Conservation (phyloP, 2,113 vertebrate genomes). For the Coracopsis vasa region DNA sequence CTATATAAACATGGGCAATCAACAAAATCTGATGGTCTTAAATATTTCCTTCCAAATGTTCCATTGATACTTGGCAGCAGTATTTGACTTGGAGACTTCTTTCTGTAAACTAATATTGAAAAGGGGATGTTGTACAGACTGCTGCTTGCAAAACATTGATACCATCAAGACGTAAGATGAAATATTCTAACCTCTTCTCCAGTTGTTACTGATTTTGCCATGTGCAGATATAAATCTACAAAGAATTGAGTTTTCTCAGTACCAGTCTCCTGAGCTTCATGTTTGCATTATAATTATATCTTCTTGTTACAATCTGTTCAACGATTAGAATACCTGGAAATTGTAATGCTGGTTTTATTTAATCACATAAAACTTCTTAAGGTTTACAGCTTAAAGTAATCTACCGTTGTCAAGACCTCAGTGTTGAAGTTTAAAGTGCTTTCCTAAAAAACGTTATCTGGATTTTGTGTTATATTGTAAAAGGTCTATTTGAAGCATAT, state of each 20-base stretch:
- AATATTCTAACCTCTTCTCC: neutral
- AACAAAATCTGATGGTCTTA: neutral
- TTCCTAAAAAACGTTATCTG: conserved; percentile 37
- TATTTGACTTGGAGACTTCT: neutral
- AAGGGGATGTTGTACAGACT: neutral
- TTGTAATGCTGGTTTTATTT: conserved; percentile 35
- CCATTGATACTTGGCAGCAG: neutral
- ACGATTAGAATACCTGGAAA: conserved; percentile 3
- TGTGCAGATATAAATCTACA: conserved; percentile 9
- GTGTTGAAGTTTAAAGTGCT: conserved; percentile 46
- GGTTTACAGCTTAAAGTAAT: conserved; percentile 52
- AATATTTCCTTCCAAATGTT: neutral
- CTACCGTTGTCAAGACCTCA: conserved; percentile 33
- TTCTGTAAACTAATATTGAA: neutral
- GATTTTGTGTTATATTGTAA: conserved; percentile 32
- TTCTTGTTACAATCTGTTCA: conserved; percentile 33
- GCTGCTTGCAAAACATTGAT: neutral
- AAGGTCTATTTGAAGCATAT: conserved; percentile 20
- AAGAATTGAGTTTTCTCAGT: neutral
- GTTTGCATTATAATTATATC: conserved; percentile 34
- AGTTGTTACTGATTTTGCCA: neutral
- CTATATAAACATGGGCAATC: neutral
- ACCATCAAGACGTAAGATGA: neutral
- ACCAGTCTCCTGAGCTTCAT: conserved; percentile 33
- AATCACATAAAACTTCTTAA: conserved; percentile 12